These are phyloP conservation scores for Syndactyla subalaris DNA, from an alignment of 2,797 vertebrate genomes.

Conservation along the genomic window DNA sequence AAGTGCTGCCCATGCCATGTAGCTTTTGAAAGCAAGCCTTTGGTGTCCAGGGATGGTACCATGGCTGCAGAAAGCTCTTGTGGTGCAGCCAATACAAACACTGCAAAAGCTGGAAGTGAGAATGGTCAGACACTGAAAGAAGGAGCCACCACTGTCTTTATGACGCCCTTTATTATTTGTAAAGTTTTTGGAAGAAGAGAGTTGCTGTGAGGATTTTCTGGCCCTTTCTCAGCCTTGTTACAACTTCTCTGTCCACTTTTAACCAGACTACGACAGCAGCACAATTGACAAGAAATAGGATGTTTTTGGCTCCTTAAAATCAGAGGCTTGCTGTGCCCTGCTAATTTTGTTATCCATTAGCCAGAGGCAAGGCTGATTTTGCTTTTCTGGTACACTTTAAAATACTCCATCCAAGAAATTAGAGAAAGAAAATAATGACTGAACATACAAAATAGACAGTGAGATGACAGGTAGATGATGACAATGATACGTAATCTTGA, in stretches of 20 bases:
- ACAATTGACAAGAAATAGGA: background rate
- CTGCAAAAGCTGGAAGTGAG: background rate
- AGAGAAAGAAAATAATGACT: slow-evolving; percentile 32
- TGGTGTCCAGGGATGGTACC: background rate
- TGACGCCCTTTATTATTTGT: background rate
- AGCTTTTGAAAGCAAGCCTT: background rate
- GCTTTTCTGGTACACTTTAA: background rate
- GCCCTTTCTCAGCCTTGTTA: background rate
- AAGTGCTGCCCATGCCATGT: background rate
- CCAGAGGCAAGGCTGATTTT: background rate
- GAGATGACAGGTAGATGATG: slow-evolving; percentile 23
- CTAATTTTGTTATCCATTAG: background rate
- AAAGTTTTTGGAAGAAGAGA: background rate
- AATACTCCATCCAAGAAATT: background rate
- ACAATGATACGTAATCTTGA: slow-evolving; percentile 6
- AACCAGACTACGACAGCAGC: background rate
- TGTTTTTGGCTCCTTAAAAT: background rate
- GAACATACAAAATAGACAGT: slow-evolving; percentile 17
- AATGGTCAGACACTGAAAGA: background rate
- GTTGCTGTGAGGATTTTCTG: background rate
- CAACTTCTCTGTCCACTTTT: background rate
- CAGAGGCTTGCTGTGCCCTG: background rate
- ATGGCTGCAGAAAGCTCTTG: background rate
- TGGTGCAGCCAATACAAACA: background rate
- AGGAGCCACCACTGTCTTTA: background rate